Conservation (phyloP, 2,888 invertebrate species). For the Ormia ochracea region DNA sequence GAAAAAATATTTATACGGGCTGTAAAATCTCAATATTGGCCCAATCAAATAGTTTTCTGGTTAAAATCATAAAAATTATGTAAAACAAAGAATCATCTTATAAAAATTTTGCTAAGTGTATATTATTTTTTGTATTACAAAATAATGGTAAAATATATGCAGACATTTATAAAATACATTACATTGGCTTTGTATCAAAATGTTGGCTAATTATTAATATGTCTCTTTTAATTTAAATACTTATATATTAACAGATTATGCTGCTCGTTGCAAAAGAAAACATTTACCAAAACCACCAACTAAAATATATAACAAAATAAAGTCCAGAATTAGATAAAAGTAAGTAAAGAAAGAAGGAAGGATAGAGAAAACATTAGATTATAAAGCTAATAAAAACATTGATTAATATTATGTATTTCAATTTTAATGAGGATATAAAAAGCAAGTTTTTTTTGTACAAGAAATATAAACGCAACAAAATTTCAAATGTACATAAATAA, state of each 20-base stretch:
- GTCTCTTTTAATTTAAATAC: conserved; percentile 47
- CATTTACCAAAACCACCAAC: conserved; percentile 75
- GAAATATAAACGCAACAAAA: conserved; percentile 25
- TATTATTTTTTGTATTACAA: conserved; percentile 15
- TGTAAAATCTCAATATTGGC: too few species aligned
- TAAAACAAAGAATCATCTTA: background rate
- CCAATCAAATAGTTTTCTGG: too few species aligned
- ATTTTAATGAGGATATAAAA: conserved; percentile 34
- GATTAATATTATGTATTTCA: conserved; percentile 28
- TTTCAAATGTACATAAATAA: too few species aligned
- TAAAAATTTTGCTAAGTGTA: conserved; percentile 30
- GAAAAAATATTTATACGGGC: too few species aligned
- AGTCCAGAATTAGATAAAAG: conserved; percentile 74
- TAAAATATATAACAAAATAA: conserved; percentile 71
- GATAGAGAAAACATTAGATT: conserved; percentile 63
- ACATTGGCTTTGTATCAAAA: conserved; percentile 54
- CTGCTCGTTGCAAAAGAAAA: conserved; percentile 65
- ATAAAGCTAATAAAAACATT: conserved; percentile 52
- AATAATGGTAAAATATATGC: conserved; percentile 22
- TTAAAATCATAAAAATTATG: background rate
- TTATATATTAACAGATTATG: conserved; percentile 59
- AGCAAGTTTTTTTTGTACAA: conserved; percentile 41
- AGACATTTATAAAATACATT: conserved; percentile 53
- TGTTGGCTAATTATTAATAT: conserved; percentile 67
- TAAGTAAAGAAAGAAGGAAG: conserved; percentile 65